These are phyloP conservation scores for Lordiphosa fenestrarum DNA, from an alignment of 2,888 invertebrate species.

Conservation along the genomic window DNA sequence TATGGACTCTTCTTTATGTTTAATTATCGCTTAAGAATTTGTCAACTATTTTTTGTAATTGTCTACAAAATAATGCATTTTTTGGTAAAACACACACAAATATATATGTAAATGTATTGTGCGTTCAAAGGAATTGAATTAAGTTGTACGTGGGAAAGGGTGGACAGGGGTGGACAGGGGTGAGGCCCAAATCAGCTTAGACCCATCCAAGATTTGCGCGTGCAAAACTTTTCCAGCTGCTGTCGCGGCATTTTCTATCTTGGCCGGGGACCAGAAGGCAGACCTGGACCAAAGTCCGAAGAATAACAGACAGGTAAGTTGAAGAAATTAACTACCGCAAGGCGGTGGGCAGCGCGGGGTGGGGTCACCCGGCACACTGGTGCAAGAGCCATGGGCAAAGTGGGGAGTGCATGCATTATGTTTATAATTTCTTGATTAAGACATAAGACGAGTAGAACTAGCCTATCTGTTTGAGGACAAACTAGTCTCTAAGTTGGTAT, in stretches of 20 bases:
- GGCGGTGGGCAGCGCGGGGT: conserved; percentile 8
- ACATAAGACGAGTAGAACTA: no score
- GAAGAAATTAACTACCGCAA: conserved; percentile 64
- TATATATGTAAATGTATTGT: no score
- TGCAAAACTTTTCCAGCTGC: conserved; percentile 49
- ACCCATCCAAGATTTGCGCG: conserved; percentile 51
- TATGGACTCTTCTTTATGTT: no score
- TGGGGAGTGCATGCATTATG: neutral
- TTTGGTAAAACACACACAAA: neutral
- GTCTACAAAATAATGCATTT: neutral
- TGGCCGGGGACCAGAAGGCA: conserved; percentile 4
- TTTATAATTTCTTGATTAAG: no score
- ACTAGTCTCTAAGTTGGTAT: no score
- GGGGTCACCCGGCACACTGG: neutral
- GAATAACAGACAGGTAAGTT: conserved; percentile 65
- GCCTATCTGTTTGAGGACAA: no score
- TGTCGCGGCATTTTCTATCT: conserved; percentile 53
- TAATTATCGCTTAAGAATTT: no score
- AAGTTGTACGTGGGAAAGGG: neutral
- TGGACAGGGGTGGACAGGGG: conserved; percentile 4
- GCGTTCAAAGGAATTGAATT: neutral
- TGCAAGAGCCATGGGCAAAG: neutral
- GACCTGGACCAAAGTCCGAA: conserved; percentile 5
- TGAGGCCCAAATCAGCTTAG: conserved; percentile 57
- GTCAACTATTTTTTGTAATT: no score